Percentiles rank a stretch among this genome's conserved stretches.
Evolutionary conservation across 2,797 vertebrate genomes (phyloP).

Genomic region (Urophycis tenuis): DNA sequence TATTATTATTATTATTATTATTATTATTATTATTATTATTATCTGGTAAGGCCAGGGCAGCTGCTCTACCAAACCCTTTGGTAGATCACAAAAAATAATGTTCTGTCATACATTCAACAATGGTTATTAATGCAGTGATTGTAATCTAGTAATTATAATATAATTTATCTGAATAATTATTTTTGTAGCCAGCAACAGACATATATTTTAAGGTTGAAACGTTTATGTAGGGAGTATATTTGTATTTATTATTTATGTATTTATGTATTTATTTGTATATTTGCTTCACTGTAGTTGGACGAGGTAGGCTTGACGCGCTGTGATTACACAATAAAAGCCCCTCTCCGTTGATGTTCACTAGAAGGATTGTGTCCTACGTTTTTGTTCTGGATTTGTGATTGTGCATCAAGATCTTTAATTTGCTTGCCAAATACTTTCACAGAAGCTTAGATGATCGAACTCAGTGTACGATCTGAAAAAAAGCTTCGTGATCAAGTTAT

Average conservation of each 20-base stretch:
- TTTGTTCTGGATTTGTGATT: constrained; percentile 8
- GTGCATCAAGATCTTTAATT: constrained; percentile 19
- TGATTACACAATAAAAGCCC: not conserved
- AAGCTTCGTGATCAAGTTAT: not conserved
- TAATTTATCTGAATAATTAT: not conserved
- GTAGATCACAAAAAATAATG: no score
- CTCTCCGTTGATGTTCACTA: constrained; percentile 33
- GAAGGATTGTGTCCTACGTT: no score
- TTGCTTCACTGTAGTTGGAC: not conserved
- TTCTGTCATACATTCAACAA: not conserved
- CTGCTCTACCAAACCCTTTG: no score
- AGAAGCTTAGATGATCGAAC: not conserved
- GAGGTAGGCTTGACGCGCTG: not conserved
- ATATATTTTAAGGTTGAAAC: no score
- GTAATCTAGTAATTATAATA: not conserved
- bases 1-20: not conserved
- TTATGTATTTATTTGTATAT: no score
- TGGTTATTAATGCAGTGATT: not conserved
- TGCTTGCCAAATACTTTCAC: constrained; percentile 20
- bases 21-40: not conserved
- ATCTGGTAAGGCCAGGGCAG: not conserved
- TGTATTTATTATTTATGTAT: no score
- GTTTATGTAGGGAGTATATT: not conserved
- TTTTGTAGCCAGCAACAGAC: not conserved
- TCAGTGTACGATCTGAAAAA: no score